Conservation (phyloP, 2,113 vertebrate species). For the Natator depressus region DNA sequence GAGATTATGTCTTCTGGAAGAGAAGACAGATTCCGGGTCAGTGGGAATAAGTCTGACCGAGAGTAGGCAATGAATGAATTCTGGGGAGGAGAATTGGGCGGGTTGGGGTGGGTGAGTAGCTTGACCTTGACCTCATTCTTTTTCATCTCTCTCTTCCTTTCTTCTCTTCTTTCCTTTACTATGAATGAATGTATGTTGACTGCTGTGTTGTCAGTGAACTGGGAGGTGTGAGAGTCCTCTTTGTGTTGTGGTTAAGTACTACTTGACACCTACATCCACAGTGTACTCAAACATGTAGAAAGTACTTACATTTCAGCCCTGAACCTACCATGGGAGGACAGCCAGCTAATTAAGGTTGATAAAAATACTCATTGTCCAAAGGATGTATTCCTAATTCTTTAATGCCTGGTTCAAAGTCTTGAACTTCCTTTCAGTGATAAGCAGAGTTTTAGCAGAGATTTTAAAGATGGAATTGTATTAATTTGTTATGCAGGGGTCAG, state of each 20-base stretch:
- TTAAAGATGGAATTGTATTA: not conserved
- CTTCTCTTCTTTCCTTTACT: not conserved
- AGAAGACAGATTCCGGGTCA: conserved; percentile 45
- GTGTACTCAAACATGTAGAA: not conserved
- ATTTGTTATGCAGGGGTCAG: not conserved
- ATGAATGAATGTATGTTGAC: not conserved
- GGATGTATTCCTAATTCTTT: not conserved
- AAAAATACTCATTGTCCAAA: not conserved
- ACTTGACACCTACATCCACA: conserved; percentile 18
- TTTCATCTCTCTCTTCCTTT: not conserved
- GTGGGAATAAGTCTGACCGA: not conserved
- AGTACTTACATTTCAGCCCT: not conserved
- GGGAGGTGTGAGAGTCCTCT: not conserved
- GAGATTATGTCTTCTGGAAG: conserved; percentile 23
- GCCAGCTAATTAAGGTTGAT: not conserved
- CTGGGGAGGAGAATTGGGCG: not conserved
- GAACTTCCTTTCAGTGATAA: not conserved
- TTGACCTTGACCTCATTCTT: conserved; percentile 25
- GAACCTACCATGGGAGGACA: not conserved
- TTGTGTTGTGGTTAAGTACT: conserved; percentile 20
- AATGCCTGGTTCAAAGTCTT: not conserved
- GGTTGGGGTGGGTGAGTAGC: not conserved
- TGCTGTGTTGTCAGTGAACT: not conserved
- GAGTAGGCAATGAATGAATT: not conserved
- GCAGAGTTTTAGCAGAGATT: not conserved